Evolutionary conservation across 2,797 vertebrate genomes (phyloP).

Genomic region (Champsocephalus esox): DNA sequence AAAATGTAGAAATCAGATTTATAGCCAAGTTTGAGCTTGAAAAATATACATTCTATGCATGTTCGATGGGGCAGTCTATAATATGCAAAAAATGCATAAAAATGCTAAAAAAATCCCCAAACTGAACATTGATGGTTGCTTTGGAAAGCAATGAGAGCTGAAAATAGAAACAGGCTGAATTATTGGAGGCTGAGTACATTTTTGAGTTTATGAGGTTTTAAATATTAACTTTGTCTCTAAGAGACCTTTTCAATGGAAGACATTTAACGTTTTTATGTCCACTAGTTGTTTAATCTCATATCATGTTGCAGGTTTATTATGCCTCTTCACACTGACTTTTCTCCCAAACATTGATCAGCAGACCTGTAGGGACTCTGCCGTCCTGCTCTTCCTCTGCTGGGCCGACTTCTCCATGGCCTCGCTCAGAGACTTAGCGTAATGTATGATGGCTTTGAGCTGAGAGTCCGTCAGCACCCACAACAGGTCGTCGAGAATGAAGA

Average conservation of each 20-base stretch:
- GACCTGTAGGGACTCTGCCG: slow-evolving; percentile 92
- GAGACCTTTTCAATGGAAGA: background rate
- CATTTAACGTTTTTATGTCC: too few species aligned
- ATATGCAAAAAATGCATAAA: background rate
- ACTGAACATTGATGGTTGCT: background rate
- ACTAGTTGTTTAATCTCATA: too few species aligned
- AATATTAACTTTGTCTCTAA: background rate
- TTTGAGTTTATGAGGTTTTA: background rate
- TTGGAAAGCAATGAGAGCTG: background rate
- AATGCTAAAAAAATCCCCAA: background rate
- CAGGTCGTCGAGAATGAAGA: slow-evolving; percentile 96
- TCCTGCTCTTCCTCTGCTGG: slow-evolving; percentile 94
- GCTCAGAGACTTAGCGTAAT: slow-evolving; percentile 95
- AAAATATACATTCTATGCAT: background rate
- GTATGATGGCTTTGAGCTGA: slow-evolving; percentile 97
- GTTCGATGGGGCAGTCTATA: background rate
- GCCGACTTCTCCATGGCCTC: slow-evolving; percentile 97
- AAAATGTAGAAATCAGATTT: background rate
- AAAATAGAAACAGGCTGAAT: background rate
- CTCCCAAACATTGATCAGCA: background rate
- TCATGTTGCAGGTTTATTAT: too few species aligned
- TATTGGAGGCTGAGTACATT: background rate
- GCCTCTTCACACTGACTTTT: background rate
- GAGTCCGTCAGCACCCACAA: slow-evolving; percentile 99
- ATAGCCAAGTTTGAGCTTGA: background rate